Evolutionary conservation across 1,140 invertebrate species (phyloP), one percentile per base, ranked within the genome.

Genomic region (Drosophila nannoptera): DNA sequence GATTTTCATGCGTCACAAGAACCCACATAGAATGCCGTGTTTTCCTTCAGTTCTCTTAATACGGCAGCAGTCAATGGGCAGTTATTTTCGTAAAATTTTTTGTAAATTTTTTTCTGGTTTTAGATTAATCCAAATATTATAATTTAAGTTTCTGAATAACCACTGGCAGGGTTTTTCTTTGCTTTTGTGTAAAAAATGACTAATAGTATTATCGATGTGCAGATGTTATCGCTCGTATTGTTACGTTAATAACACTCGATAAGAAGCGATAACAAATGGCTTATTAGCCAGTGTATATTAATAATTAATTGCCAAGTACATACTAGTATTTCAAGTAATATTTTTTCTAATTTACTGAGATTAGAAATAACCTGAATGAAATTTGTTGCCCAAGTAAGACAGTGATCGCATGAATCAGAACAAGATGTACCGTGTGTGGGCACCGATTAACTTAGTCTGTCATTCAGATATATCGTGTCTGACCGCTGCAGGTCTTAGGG

Each of bases 181-280:
- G 64, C 69, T 76, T 75, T 69, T 76, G 70, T 73, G 71, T 73
- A 76, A 83, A 84, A 76, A 84, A 63, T 83, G 80, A 83, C 80
- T 83, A 83, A 83, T 83, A 61, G 42, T 50, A 5, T 61, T 68
- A 68, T 68, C 65, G 65, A 62, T 69, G 50, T 35, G 35, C 12
- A 4, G 4, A 7, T 33, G 7, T 38, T 46, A 60, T 67, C 55
- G 56, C 60, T 43, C 12, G 16, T n/a, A 9, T 7, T 38, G 11
- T 35, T 11, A 6, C 14, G 0, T 5, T 29, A 4, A 52, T 14
- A n/a, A 7, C 16, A 31, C 4, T 53, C 64, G 48, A 67, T 52
- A 12, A 8, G 0, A 7, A 16, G 7, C 43, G 16, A 12, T 5
- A 0, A 12, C 4, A 6, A 2, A 2, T 22, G 56, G 56, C 52